Base-by-base conservation (phyloP, 2,113 vertebrate genomes). In the Progne subis region DNA sequence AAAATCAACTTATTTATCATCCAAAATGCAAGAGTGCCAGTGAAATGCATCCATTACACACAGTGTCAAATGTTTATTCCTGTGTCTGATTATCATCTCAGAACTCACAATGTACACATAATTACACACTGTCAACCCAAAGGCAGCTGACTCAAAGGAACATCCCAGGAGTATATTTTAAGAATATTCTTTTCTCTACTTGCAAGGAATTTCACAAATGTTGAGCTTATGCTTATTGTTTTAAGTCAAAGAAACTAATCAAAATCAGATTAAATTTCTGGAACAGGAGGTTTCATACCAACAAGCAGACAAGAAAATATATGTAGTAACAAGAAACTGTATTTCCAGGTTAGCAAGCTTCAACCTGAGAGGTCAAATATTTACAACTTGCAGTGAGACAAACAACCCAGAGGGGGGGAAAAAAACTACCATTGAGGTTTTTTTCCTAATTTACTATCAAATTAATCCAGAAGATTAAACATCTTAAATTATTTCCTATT, bases 401-500 rank as follows among this genome's bases (percentile, higher is more conserved):
- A 65, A 79, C 8, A 63, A 31, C 10, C 26, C 11, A 34, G 8
- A n/a, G 4, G 5, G 2, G 2, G 31, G 8, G 0, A 3, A 21
- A 65, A 72, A 1, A 26, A 1, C 11, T 57, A 46, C 25, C 2
- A 47, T 5, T 0, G 9, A 69, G 24, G 8, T 7, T 3, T 63
- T 57, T 31, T 34, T 20, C 11, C 13, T 32, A 26, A 12, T 9
- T 56, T n/a, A 44, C 46, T 59, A 31, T 8, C 17, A 67, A 75
- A 60, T 49, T 26, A 60, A 56, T 39, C 5, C 44, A 74, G 18
- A 68, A 67, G 13, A 46, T 6, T 18, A 34, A 68, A 37, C 17
- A 50, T 2, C 3, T 65, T 26, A 17, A 56, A 14, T 14, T 6
- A 18, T 47, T 57, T 57, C 8, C 18, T 47, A 17, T 50, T 63